phyloP scores from a whole-genome alignment of 1,140 invertebrate species.

The Panulirus ornatus region DNA sequence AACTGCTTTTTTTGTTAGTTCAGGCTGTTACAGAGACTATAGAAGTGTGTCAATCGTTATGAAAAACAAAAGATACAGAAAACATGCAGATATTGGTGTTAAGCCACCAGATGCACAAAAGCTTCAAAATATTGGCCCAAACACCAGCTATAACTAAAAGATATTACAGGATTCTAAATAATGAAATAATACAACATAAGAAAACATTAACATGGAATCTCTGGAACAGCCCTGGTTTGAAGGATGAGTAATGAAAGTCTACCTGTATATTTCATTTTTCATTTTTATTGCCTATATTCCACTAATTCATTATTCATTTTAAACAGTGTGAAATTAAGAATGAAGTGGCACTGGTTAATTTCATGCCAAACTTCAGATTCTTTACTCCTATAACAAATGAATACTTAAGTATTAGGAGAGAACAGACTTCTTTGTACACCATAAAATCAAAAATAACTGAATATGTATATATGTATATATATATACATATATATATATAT shows the following conservation, averaged over 20 bases:
- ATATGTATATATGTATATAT: slow-evolving; percentile 20
- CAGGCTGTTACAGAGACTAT: slow-evolving; percentile 70
- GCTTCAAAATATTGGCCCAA: neutral
- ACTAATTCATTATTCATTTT: slow-evolving; percentile 44
- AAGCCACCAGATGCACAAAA: slow-evolving; percentile 22
- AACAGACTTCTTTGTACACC: slow-evolving; percentile 58
- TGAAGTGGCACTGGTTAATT: slow-evolving; percentile 13
- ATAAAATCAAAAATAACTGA: slow-evolving; percentile 20
- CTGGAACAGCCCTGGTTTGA: slow-evolving; percentile 64
- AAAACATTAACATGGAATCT: slow-evolving; percentile 44
- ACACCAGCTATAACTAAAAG: slow-evolving; percentile 15
- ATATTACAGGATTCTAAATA: neutral
- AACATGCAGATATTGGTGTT: slow-evolving; percentile 42
- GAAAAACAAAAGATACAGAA: slow-evolving; percentile 35
- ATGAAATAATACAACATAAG: neutral
- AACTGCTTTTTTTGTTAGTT: slow-evolving; percentile 43
- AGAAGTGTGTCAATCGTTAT: slow-evolving; percentile 32
- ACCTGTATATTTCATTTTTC: slow-evolving; percentile 28
- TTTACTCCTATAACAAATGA: slow-evolving; percentile 49
- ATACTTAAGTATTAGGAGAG: slow-evolving; percentile 38
- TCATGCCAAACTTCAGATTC: slow-evolving; percentile 41
- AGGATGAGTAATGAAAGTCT: slow-evolving; percentile 63
- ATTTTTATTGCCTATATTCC: slow-evolving; percentile 64
- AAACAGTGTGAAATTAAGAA: slow-evolving; percentile 50
- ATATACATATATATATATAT: slow-evolving; percentile 30